phyloP scores from a whole-genome alignment of 2,797 vertebrate species.

The Merluccius polli region DNA sequence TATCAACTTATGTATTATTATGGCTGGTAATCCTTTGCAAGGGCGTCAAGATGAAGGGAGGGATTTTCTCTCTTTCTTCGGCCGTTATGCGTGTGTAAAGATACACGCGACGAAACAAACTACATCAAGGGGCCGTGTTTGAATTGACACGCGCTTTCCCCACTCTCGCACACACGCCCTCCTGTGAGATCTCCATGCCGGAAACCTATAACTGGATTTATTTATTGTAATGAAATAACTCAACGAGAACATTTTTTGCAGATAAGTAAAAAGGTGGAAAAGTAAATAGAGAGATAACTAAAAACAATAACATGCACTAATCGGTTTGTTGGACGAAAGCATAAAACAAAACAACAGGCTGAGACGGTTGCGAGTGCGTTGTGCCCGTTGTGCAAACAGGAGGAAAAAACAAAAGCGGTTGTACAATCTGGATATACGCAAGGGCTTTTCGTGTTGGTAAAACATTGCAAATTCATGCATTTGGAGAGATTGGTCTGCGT shows the following conservation, averaged over 20 bases:
- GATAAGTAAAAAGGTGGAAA: too few relatives aligned
- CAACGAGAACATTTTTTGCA: neutral
- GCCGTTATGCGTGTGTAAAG: neutral
- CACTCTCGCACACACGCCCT: neutral
- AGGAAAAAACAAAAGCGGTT: neutral
- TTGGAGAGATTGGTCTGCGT: too few relatives aligned
- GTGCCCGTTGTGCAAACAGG: neutral
- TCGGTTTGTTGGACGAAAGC: neutral
- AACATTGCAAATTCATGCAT: too few relatives aligned
- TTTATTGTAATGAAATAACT: neutral
- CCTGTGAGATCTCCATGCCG: neutral
- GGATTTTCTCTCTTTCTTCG: neutral
- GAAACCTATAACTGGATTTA: neutral
- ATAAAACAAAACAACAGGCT: neutral
- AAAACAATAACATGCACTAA: neutral
- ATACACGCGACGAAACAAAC: neutral
- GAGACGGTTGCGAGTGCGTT: too few relatives aligned
- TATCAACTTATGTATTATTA: neutral
- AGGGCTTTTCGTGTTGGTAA: neutral
- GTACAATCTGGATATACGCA: neutral
- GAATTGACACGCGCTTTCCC: too few relatives aligned
- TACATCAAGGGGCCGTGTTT: neutral
- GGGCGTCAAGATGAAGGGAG: neutral
- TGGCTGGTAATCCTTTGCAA: neutral
- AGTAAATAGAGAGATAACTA: neutral